phyloP scores from a whole-genome alignment of 2,113 vertebrate species.

The Passer montanus region DNA sequence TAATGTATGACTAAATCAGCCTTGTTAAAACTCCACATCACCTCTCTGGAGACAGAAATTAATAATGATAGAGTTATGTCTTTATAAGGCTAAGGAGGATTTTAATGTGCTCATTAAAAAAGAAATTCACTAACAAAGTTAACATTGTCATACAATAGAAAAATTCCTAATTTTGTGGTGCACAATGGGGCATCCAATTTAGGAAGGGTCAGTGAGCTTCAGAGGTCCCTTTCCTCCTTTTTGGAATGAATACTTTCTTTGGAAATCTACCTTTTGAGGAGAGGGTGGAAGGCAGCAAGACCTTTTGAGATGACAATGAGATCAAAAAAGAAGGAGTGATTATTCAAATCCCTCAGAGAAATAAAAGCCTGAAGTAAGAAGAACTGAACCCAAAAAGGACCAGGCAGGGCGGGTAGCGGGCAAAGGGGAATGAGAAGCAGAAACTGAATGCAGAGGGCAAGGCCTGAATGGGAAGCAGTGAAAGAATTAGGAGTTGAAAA shows the following conservation, averaged over 20 bases:
- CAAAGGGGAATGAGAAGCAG: constrained; percentile 65
- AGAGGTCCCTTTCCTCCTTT: constrained; percentile 46
- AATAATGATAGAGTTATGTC: neutral
- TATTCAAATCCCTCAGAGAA: constrained; percentile 66
- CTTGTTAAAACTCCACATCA: neutral
- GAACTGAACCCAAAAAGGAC: constrained; percentile 56
- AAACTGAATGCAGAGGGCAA: constrained; percentile 63
- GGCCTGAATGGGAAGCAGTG: constrained; percentile 54
- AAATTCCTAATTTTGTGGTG: constrained; percentile 14
- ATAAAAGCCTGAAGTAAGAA: constrained; percentile 61
- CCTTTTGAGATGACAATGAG: constrained; percentile 64
- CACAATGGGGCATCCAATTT: constrained; percentile 43
- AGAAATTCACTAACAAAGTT: constrained; percentile 44
- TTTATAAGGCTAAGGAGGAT: neutral
- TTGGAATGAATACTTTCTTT: constrained; percentile 42
- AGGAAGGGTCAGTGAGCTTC: constrained; percentile 64
- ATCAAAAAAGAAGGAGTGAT: constrained; percentile 63
- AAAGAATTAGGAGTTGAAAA: constrained; percentile 60
- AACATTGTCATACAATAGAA: constrained; percentile 19
- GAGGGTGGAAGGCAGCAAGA: constrained; percentile 54
- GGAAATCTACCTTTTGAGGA: constrained; percentile 60
- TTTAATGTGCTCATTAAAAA: constrained; percentile 37
- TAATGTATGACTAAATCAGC: neutral
- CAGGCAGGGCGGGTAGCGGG: constrained; percentile 29
- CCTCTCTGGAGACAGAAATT: neutral